Evolutionary conservation across 1,140 invertebrate species (phyloP), one percentile per base, ranked within the genome.

Genomic region (Drosophila santomea): DNA sequence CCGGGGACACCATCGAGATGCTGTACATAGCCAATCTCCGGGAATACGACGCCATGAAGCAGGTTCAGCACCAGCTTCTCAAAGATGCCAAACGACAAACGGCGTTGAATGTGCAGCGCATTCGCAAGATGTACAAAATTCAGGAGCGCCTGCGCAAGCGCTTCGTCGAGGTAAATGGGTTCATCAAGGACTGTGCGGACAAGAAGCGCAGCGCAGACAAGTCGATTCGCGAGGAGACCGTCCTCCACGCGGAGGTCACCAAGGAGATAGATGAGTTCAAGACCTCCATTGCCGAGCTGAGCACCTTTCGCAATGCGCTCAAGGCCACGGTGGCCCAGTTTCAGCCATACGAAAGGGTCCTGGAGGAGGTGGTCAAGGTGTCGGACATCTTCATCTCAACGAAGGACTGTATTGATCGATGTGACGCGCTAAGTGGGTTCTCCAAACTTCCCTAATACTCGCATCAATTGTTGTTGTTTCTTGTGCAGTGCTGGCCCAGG

Each of bases 351-450:
- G 91, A 92, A 44, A 32, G 43, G 3, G 78, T 92, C 0, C 51
- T 92, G 1, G 63, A 92, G 2, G 89, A 92, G 20, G 91, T 92
- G 7, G 91, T 92, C 3, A 7, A 71, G 11, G 68, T 72, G 0
- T 85, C 89, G 0, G 89, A 91, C n/a, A 90, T 90, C 6, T 91
- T 82, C 55, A 58, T 78, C 2, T 91, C 91, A 0, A 52, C 81
- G 1, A 91, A 92, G 32, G 91, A 92, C 60, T 92, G 88, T 50
- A 85, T 91, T 0, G 91, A 85, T 55, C 80, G 91, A 5, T 92
- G 91, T 43, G 91, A 92, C 78, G 91, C 91, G 0, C 15, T 92
- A n/a, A 92, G 91, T 92, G 56, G 58, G 72, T 75, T 15, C 4
- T 5, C 14, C 28, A 32, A 7, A 10, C 28, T 3, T 32, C 32